A percentile compares a stretch with the other conserved stretches of the same genome.
These are phyloP conservation scores for Onychorhynchus coronatus DNA, from an alignment of 2,113 vertebrate species.

Conservation along the genomic window DNA sequence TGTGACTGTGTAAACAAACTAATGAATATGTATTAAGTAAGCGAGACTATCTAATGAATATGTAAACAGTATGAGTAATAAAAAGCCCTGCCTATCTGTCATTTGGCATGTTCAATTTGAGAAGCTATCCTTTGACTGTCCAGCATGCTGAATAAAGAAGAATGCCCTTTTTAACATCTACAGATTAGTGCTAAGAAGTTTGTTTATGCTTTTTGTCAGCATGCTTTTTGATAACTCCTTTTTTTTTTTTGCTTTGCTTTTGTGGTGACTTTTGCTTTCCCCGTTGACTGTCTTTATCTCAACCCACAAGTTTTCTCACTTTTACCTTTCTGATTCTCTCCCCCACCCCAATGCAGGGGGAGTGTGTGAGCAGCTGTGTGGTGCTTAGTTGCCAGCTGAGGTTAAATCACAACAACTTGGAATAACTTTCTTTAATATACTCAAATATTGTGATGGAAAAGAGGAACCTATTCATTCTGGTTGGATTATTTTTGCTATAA, in stretches of 20 bases:
- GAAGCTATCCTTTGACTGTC: no score
- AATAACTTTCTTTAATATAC: background rate
- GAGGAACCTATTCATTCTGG: background rate
- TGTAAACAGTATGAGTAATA: no score
- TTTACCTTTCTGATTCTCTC: background rate
- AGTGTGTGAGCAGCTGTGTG: background rate
- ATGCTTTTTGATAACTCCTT: no score
- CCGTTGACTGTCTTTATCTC: background rate
- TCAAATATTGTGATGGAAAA: background rate
- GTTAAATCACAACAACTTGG: background rate
- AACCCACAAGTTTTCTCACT: background rate
- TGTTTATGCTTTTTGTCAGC: no score
- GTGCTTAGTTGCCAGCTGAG: background rate
- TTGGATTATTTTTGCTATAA: background rate
- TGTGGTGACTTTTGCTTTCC: background rate
- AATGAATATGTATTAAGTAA: no score
- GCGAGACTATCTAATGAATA: no score
- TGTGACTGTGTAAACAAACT: no score
- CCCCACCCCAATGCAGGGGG: background rate
- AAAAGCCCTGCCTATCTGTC: no score
- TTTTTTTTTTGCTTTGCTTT: background rate
- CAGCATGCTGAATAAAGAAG: no score
- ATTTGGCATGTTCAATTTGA: no score
- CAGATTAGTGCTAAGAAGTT: no score
- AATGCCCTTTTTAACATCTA: no score